Percentiles rank a stretch among this genome's conserved stretches.
These are phyloP conservation scores for Parapristionchus giblindavisi DNA, from an alignment of 2,888 invertebrate species.

Conservation along the genomic window DNA sequence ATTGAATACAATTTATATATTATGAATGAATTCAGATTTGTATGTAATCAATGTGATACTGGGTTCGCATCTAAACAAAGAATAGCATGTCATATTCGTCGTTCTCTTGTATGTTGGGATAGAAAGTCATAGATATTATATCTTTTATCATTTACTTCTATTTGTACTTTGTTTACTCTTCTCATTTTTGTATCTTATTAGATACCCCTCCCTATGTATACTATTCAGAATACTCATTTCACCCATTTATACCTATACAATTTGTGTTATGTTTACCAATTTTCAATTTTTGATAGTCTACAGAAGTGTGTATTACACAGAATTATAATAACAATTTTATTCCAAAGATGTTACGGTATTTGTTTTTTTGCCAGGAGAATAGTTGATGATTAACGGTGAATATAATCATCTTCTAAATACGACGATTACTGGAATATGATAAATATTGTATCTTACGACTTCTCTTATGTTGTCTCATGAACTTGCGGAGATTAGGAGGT, in stretches of 20 bases:
- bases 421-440: too few relatives aligned
- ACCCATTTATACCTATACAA: background rate
- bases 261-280: background rate
- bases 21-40: conserved; percentile 17
- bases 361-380: too few relatives aligned
- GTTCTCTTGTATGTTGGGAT: conserved; percentile 29
- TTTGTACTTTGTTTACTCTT: background rate
- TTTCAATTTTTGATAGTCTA: conserved; percentile 8
- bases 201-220: background rate
- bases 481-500: background rate
- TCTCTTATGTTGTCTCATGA: conserved; percentile 26
- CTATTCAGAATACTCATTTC: background rate
- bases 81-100: conserved; percentile 24
- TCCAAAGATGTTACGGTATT: too few relatives aligned
- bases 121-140: background rate
- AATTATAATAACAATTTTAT: background rate
- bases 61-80: conserved; percentile 33
- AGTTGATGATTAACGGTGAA: too few relatives aligned
- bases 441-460: background rate
- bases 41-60: conserved; percentile 25
- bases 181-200: background rate
- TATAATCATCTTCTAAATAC: too few relatives aligned
- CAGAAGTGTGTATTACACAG: background rate
- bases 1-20: background rate
- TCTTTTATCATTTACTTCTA: conserved; percentile 2